Evolutionary conservation across 92 coral and sea anemone genomes (phyloP).

Genomic region (Plumapathes pennacea): DNA sequence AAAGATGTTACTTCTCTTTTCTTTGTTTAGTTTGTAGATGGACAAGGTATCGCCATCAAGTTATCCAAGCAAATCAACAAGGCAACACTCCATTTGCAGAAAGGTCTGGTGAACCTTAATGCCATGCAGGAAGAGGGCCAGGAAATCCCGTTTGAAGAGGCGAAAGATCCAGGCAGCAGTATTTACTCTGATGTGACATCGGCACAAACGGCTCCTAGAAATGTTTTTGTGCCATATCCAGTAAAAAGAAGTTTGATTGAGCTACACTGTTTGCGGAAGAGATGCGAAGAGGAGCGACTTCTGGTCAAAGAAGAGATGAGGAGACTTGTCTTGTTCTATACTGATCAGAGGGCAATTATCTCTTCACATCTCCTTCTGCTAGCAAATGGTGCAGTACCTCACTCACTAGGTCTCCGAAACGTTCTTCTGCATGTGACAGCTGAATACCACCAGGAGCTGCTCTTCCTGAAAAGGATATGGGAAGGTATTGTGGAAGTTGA

Average conservation of each 20-base stretch:
- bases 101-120: constrained; percentile 10
- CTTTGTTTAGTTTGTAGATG: constrained; percentile 20
- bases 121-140: not conserved
- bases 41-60: constrained; percentile 55
- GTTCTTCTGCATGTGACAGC: too few species aligned
- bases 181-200: constrained; percentile 5
- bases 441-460: too few species aligned
- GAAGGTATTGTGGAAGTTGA: too few species aligned
- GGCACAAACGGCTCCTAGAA: too few species aligned
- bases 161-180: constrained; percentile 24
- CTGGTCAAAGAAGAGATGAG: constrained; percentile 42
- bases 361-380: too few species aligned
- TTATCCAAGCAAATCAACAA: constrained; percentile 44
- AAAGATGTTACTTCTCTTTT: too few species aligned
- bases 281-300: constrained; percentile 40
- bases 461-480: too few species aligned
- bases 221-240: constrained; percentile 21
- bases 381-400: too few species aligned
- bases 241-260: constrained; percentile 26
- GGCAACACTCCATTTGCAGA: constrained; percentile 34
- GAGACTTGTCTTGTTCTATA: not conserved
- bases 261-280: constrained; percentile 17
- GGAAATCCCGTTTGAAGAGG: constrained; percentile 17
- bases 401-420: too few species aligned
- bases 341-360: too few species aligned